These are phyloP conservation scores for Scaptomyza flava DNA, from an alignment of 2,888 invertebrate species.

Conservation along the genomic window DNA sequence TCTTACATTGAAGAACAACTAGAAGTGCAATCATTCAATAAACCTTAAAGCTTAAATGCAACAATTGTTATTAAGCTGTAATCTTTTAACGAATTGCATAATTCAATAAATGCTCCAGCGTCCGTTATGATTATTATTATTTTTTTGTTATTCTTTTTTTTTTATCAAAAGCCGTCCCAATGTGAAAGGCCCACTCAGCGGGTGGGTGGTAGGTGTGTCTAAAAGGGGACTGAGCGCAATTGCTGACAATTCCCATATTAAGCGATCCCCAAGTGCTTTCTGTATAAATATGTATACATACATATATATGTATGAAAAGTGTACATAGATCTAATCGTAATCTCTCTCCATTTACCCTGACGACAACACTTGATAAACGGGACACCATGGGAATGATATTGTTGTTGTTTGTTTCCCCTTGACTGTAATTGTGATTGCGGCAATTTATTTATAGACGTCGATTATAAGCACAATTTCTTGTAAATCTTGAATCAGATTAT, in stretches of 20 bases:
- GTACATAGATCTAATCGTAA: constrained; percentile 35
- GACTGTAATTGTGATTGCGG: constrained; percentile 60
- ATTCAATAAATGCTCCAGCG: constrained; percentile 68
- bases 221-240: constrained; percentile 20
- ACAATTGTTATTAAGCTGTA: constrained; percentile 54
- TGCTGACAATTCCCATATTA: constrained; percentile 44
- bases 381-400: constrained; percentile 24
- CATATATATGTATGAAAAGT: neutral
- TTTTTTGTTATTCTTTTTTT: no score
- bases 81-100: constrained; percentile 79
- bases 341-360: constrained; percentile 10
- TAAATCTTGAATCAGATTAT: constrained; percentile 43
- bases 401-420: constrained; percentile 27
- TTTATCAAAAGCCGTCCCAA: constrained; percentile 17
- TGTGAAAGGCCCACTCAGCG: constrained; percentile 1
- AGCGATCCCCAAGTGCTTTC: constrained; percentile 32
- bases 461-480: constrained; percentile 69
- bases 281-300: no score
- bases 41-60: constrained; percentile 48
- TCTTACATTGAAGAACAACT: constrained; percentile 1
- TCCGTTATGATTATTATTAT: constrained; percentile 5
- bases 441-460: constrained; percentile 77
- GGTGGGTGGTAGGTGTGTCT: neutral
- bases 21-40: constrained; percentile 73
- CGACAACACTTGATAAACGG: constrained; percentile 18